Conservation (phyloP, 2,797 vertebrate species). For the Manis pentadactyla region DNA sequence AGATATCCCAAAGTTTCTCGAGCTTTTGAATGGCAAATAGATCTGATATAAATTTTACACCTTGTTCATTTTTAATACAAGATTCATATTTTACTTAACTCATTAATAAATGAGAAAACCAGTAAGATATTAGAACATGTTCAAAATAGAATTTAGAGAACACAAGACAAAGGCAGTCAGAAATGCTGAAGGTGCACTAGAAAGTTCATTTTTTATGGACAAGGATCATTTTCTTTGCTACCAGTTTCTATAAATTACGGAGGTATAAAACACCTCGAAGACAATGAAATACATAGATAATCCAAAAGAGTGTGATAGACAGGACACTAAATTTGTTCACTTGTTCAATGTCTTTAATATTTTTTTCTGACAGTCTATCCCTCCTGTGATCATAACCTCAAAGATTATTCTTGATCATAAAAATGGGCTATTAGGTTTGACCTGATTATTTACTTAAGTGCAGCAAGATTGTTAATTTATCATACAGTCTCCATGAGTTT, state of each 20-base stretch:
- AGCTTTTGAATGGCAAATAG: not conserved
- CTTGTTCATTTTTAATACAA: not conserved
- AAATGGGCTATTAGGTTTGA: not conserved
- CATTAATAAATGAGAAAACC: not conserved
- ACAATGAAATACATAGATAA: not conserved
- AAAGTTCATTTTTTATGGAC: not conserved
- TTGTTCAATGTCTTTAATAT: not conserved
- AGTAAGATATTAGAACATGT: not conserved
- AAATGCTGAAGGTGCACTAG: not conserved
- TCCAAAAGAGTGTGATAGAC: not conserved
- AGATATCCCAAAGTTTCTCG: not conserved
- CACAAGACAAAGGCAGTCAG: not conserved
- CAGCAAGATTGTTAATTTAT: not conserved
- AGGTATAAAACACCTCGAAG: not conserved
- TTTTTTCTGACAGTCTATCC: not conserved
- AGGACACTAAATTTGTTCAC: not conserved
- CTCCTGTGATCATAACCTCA: not conserved
- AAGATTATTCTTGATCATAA: slow-evolving; percentile 23
- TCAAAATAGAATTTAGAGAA: not conserved
- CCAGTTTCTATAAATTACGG: not conserved
- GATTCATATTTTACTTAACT: not conserved
- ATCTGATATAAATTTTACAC: not conserved
- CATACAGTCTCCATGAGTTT: not conserved
- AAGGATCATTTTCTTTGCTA: not conserved
- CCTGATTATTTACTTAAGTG: slow-evolving; percentile 28